A percentile compares a stretch with the other conserved stretches of the same genome.
Evolutionary conservation across 1,140 invertebrate genomes (phyloP).

Genomic region (Panagrolaimus sp.): DNA sequence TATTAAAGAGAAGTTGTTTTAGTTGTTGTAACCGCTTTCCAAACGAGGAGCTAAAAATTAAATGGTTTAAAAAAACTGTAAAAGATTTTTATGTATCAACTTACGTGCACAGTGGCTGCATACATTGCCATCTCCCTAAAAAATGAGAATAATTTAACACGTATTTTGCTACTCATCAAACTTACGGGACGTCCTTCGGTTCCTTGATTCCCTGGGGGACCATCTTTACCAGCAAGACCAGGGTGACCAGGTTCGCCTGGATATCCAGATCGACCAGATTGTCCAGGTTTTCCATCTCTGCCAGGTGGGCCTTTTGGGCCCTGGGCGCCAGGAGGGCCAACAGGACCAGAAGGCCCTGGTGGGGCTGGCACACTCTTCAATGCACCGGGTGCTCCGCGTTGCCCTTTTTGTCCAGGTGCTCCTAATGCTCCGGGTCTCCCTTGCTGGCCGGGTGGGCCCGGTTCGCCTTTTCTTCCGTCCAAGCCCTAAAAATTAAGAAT

Average conservation of each 20-base stretch:
- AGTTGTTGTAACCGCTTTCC: background rate
- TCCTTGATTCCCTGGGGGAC: background rate
- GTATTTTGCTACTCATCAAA: background rate
- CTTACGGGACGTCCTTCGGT: background rate
- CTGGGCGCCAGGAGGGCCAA: constrained; percentile 22
- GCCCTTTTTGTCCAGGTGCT: constrained; percentile 19
- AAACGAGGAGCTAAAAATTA: constrained; percentile 11
- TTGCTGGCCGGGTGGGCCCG: constrained; percentile 14
- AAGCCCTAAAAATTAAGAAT: too few relatives aligned
- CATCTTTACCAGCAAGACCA: background rate
- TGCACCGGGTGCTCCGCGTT: constrained; percentile 17
- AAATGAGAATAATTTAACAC: background rate
- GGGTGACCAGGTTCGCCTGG: background rate
- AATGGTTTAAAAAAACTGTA: background rate
- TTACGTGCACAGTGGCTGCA: constrained; percentile 12
- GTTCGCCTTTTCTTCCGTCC: background rate
- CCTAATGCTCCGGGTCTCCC: constrained; percentile 24
- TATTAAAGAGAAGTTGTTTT: background rate
- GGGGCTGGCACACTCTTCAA: constrained; percentile 23
- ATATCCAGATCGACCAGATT: background rate
- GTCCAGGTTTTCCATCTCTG: background rate
- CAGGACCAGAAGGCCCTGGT: constrained; percentile 17
- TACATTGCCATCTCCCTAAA: background rate
- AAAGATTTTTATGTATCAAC: background rate
- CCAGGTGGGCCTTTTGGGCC: constrained; percentile 17